These are phyloP conservation scores for Gambusia holbrooki DNA, from an alignment of 2,113 vertebrate genomes.

Conservation along the genomic window DNA sequence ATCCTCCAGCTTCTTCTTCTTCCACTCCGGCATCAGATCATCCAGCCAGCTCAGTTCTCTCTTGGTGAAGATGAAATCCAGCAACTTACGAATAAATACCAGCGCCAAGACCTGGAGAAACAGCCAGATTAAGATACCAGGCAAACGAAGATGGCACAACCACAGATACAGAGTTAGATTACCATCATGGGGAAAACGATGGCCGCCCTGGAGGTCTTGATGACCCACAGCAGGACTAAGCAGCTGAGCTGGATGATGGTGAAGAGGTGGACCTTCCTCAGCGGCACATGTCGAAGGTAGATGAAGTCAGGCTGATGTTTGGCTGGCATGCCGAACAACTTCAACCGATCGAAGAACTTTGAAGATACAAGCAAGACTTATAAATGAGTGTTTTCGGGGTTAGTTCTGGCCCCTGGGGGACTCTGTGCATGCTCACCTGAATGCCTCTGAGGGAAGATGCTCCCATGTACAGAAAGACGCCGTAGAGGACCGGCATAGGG, in stretches of 20 bases:
- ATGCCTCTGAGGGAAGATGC: conserved; percentile 98
- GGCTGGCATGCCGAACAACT: conserved; percentile 94
- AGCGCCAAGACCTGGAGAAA: conserved; percentile 89
- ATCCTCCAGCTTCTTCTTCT: conserved; percentile 99
- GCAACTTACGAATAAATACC: conserved; percentile 96
- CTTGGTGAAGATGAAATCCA: conserved; percentile 96
- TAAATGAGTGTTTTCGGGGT: neutral
- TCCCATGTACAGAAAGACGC: conserved; percentile 99
- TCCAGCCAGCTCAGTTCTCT: conserved; percentile 97
- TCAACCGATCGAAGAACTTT: conserved; percentile 96
- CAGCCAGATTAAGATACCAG: neutral
- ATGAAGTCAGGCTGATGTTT: conserved; percentile 99
- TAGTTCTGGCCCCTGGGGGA: no score
- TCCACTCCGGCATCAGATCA: conserved; percentile 98
- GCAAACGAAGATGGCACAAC: neutral
- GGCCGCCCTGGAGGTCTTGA: conserved; percentile 95
- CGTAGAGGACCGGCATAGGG: conserved; percentile 98
- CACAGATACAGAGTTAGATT: conserved; percentile 30
- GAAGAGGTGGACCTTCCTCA: conserved; percentile 98
- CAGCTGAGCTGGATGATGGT: conserved; percentile 95
- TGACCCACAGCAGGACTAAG: conserved; percentile 93
- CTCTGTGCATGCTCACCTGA: conserved; percentile 83
- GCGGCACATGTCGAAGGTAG: conserved; percentile 95
- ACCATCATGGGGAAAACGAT: conserved; percentile 99
- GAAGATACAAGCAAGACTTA: neutral